These are phyloP conservation scores for Clavelina lepadiformis DNA, from an alignment of 23 tunicate genomes.

Conservation along the genomic window DNA sequence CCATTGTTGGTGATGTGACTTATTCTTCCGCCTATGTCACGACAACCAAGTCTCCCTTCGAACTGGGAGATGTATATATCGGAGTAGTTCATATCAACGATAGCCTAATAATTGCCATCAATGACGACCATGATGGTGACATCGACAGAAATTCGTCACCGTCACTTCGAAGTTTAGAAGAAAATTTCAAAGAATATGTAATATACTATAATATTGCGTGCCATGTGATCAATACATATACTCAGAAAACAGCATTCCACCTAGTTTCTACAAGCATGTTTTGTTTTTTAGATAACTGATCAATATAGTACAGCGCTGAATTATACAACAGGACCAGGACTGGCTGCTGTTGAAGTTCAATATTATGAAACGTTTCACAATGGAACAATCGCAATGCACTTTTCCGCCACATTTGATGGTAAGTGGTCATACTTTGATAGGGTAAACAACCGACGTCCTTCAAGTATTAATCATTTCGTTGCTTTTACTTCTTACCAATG, in stretches of 20 bases:
- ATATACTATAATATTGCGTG: too few relatives aligned
- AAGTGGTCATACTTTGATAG: too few relatives aligned
- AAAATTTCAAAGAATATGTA: neutral
- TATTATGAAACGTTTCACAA: slow-evolving; percentile 36
- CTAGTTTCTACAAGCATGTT: too few relatives aligned
- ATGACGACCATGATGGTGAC: neutral
- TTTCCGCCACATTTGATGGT: slow-evolving; percentile 57
- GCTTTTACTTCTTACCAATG: neutral
- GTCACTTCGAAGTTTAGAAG: neutral
- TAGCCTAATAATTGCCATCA: neutral
- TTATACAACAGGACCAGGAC: too few relatives aligned
- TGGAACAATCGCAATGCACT: slow-evolving; percentile 34
- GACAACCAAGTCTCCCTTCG: neutral
- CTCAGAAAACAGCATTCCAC: too few relatives aligned
- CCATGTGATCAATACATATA: too few relatives aligned
- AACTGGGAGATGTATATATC: neutral
- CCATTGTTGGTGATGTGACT: too few relatives aligned
- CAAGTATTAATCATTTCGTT: neutral
- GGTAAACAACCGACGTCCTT: too few relatives aligned
- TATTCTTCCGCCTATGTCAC: too few relatives aligned
- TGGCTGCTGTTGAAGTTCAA: slow-evolving; percentile 42
- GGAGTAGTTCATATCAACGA: neutral
- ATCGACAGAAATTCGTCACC: neutral
- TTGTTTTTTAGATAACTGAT: too few relatives aligned
- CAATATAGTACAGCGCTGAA: too few relatives aligned